Evolutionary conservation across 2,113 vertebrate genomes (phyloP), one percentile per base, ranked within the genome.

Genomic region (Bos indicus): DNA sequence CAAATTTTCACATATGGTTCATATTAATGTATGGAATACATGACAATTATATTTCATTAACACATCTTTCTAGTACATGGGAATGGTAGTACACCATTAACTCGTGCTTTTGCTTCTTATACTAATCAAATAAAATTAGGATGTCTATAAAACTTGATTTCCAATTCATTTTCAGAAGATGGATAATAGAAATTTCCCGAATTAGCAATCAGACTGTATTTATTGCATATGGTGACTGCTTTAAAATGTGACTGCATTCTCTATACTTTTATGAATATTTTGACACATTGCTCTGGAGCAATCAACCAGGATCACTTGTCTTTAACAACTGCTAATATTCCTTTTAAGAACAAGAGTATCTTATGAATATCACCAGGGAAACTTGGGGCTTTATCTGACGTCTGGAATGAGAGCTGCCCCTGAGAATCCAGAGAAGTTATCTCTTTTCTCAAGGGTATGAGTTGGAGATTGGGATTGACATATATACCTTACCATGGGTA

Each of bases 51-150:
- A 95, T 94, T 96, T 97, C 91, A 94, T 97, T 92, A 92, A 84
- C 62, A 92, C 40, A 95, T 96, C 64, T 94, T 92, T 95, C 85
- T 94, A 94, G 40, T 77, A 88, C 74, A 36, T 92, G 74, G 85
- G 59, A 96, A 92, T 98, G n/a, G 40, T 23, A 88, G 95, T 84
- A 90, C 57, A 95, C 40, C 33, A 97, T 97, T 97, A 97, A 90
- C 28, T 92, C 0, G 0, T 95, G 64, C 14, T 88, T 98, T 97
- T 97, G 15, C 51, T 62, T 95, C 88, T 94, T 88, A 95, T 77
- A 92, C 46, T 88, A 88, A 96, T 94, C 74, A 97, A 96, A 94
- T 97, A 93, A 97, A 96, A 95, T 90, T 85, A 90, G 40, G 25
- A 46, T 95, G 84, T 54, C 71, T 94, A 77, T 95, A 96, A 97